A percentile compares a stretch with the other conserved stretches of the same genome.
These are phyloP conservation scores for Miichthys miiuy DNA, from an alignment of 2,797 vertebrate species.

Conservation along the genomic window DNA sequence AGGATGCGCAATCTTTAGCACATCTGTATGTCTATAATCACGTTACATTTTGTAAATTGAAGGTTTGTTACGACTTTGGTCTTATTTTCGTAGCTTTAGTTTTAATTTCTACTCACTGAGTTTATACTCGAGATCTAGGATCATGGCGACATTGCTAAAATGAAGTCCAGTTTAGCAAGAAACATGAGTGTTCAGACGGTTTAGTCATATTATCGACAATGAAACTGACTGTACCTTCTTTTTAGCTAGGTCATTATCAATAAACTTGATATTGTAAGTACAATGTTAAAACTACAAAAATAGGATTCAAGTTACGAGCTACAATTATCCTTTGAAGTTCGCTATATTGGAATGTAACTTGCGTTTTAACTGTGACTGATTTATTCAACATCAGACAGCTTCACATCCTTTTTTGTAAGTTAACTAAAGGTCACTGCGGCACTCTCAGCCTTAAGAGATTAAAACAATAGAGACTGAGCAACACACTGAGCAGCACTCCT, in stretches of 20 bases:
- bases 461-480: conserved; percentile 58
- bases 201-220: neutral
- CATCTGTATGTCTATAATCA: conserved; percentile 1
- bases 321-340: neutral
- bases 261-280: neutral
- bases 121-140: neutral
- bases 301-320: neutral
- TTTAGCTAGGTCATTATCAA: neutral
- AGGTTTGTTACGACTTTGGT: neutral
- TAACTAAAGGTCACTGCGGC: conserved; percentile 59
- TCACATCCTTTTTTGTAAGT: conserved; percentile 50
- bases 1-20: conserved; percentile 11
- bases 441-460: conserved; percentile 56
- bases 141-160: neutral
- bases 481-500: conserved; percentile 62
- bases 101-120: neutral
- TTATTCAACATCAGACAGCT: conserved; percentile 48
- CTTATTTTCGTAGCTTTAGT: neutral
- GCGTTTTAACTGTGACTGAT: conserved; percentile 12
- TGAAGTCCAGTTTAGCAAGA: neutral
- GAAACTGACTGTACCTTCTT: neutral
- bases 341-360: conserved; percentile 1
- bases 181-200: neutral
- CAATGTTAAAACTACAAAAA: neutral
- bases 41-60: neutral